Conservation (phyloP, 2,888 invertebrate species). For the Cataglyphis altisquamis region DNA sequence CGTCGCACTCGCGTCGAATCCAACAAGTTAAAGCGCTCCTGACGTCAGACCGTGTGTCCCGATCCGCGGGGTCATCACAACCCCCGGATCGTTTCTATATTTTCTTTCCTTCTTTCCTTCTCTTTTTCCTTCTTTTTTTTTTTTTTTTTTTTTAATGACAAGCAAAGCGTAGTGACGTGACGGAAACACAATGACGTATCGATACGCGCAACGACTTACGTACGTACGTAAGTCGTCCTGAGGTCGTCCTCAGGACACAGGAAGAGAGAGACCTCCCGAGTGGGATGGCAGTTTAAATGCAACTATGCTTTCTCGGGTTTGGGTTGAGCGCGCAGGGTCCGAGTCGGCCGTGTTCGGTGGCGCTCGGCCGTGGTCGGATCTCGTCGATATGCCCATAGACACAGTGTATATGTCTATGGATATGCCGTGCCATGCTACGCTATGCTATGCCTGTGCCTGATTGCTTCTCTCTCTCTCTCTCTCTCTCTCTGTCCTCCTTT, state of each 20-base stretch:
- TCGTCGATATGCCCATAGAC: conserved; percentile 85
- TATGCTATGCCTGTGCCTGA: conserved; percentile 68
- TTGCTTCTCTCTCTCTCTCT: conserved; percentile 38
- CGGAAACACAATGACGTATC: conserved; percentile 6
- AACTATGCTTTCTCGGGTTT: conserved; percentile 83
- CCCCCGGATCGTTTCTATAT: conserved; percentile 36
- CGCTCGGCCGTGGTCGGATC: conserved; percentile 80
- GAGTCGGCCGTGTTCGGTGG: conserved; percentile 78
- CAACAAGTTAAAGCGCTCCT: conserved; percentile 56
- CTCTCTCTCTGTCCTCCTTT: background rate
- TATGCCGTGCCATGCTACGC: conserved; percentile 76
- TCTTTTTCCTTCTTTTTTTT: too few relatives aligned
- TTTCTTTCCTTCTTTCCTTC: background rate
- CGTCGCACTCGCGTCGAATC: conserved; percentile 56
- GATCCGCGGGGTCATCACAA: conserved; percentile 44
- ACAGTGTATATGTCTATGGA: conserved; percentile 81
- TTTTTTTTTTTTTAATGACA: background rate
- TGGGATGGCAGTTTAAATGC: conserved; percentile 83
- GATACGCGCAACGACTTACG: conserved; percentile 34
- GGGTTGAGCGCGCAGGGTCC: conserved; percentile 81
- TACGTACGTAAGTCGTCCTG: conserved; percentile 61
- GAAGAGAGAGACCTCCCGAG: conserved; percentile 76
- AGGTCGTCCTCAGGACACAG: conserved; percentile 71
- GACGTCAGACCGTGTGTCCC: conserved; percentile 48
- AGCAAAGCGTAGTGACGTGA: background rate